Evolutionary conservation across 2,113 vertebrate species (phyloP), one percentile per base, ranked within the genome.

Genomic region (Brienomyrus longianalis): DNA sequence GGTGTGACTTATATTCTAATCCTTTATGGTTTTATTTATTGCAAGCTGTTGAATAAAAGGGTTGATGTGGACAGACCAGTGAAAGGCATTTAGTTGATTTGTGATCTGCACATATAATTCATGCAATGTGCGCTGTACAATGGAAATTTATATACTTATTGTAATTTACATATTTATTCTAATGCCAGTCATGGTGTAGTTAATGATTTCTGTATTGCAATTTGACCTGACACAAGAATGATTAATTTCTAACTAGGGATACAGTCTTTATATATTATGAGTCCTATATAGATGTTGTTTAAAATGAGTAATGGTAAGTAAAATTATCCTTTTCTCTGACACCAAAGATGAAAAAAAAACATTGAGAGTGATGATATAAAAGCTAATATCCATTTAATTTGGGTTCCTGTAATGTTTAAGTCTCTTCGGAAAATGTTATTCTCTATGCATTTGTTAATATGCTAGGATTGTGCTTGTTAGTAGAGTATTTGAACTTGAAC

Each of bases 361-460:
- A 48, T 27, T 31, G 54, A 43, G 35, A 27, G 11, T 31, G 6
- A 56, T 50, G 31, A 43, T 15, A 62, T 62, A 13, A 88, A 31
- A 50, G 88, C 88, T 50, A 47, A 86, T 50, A 54, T 92, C 88
- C 39, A 83, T 88, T 92, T 91, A 59, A 90, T 91, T 91, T 90
- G 88, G 90, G 87, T 92, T 90, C 90, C 91, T 92, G 85, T 47
- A 62, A 90, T 27, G 90, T 91, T 80, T 54, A 90, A 70, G 90
- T 84, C 39, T 66, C 90, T 91, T 92, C 86, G 90, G n/a, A 31
- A 90, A 92, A 88, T 88, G 70, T 70, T 89, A 74, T 86, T 83
- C 92, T 92, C 92, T 94, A 92, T 94, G 93, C 94, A 94, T 90
- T 92, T 91, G 85, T 89, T 89, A 43, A 86, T 93, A 89, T 90